Evolutionary conservation across 1,140 invertebrate genomes (phyloP), one percentile per base, ranked within the genome.

Genomic region (Triops cancriformis): DNA sequence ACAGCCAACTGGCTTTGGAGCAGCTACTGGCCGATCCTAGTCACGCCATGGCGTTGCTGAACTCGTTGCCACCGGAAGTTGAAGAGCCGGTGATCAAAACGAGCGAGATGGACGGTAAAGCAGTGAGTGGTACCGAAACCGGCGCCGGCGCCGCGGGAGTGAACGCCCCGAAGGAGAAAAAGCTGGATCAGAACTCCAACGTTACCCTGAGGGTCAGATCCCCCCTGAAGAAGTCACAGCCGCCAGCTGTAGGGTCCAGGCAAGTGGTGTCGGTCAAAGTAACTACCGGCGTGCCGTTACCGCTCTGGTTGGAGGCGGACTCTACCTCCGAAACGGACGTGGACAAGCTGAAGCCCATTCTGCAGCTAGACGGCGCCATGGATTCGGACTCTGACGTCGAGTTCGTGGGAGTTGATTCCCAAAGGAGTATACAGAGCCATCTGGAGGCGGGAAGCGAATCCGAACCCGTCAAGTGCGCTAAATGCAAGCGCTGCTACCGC

Each of bases 401-500:
- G 26, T 72, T 72, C 26, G 45, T 73, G 14, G 9, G 51, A 12
- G 43, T 51, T 42, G 51, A 64, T 14, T 26, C 74, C n/a, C 45
- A 42, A 28, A 42, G 31, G n/a, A 43, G 37, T 37, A 37, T 37
- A 37, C 31, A 2, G 18, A 1, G 23, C 51, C 18, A 14, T 23
- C 14, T 23, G 18, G 51, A 6, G 11, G 12, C 51, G 12, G 73
- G 26, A 6, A 43, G 23, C 28, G 80, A 83, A 26, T 90, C 91
- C 80, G 89, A 88, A 79, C 91, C 93, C 23, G 94, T 96, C 0
- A 93, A 92, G 81, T 97, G 95, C 85, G 89, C 91, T 79, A 88
- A 91, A 76, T 98, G 95, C 83, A 92, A 93, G 81, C 91, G 93
- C 81, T 92, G 93, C 3, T 98, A 97, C 83, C 88, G 95, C 82